Evolutionary conservation across 1,140 invertebrate genomes (phyloP).

Genomic region (Cydia fagiglandana): DNA sequence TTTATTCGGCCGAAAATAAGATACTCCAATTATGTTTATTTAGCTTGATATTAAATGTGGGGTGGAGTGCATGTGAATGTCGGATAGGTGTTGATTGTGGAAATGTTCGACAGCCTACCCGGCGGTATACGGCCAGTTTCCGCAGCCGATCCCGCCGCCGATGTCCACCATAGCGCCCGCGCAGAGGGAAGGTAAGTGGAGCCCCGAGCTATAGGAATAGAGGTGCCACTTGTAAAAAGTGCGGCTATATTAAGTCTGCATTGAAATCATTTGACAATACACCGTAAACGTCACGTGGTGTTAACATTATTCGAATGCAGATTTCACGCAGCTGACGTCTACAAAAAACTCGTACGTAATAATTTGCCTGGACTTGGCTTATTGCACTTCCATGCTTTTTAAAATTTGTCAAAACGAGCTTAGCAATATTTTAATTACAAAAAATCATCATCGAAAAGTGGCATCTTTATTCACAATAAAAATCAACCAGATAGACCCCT

Average conservation of each 20-base stretch:
- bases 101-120: slow-evolving; percentile 93
- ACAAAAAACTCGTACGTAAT: neutral
- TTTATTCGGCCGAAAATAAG: slow-evolving; percentile 12
- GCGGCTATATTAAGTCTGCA: neutral
- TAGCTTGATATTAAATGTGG: slow-evolving; percentile 45
- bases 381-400: neutral
- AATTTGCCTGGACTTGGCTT: neutral
- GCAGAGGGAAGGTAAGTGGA: slow-evolving; percentile 95
- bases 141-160: slow-evolving; percentile 95
- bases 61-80: slow-evolving; percentile 59
- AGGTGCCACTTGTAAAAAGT: neutral
- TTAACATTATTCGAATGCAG: neutral
- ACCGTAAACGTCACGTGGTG: neutral
- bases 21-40: slow-evolving; percentile 34
- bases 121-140: slow-evolving; percentile 96
- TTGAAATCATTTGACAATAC: neutral
- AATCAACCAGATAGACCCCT: slow-evolving; percentile 22
- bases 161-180: slow-evolving; percentile 93
- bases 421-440: slow-evolving; percentile 1
- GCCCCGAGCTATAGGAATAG: slow-evolving; percentile 44
- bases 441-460: neutral
- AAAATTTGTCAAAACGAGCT: neutral
- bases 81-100: slow-evolving; percentile 76
- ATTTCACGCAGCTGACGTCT: neutral
- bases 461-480: slow-evolving; percentile 2